Percentiles rank a stretch among this genome's conserved stretches.
These are phyloP conservation scores for Dascyllus trimaculatus DNA, from an alignment of 2,113 vertebrate genomes.

Conservation along the genomic window DNA sequence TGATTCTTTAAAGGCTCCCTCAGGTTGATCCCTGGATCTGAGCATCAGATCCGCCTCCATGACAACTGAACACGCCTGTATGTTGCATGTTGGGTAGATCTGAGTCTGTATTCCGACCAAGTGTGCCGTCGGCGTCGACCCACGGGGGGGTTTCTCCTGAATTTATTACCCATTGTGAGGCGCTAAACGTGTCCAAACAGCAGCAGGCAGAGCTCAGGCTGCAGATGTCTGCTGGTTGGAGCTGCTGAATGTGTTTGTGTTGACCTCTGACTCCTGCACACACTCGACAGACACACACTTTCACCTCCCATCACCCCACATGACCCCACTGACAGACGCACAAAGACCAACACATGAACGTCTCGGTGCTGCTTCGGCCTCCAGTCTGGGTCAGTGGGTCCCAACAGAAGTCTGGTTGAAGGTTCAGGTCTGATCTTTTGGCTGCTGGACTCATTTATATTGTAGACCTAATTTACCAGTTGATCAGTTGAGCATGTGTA, in stretches of 20 bases:
- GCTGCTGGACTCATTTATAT: neutral
- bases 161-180: constrained; percentile 58
- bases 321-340: constrained; percentile 22
- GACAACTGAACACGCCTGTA: constrained; percentile 17
- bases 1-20: constrained; percentile 16
- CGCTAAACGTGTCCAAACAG: constrained; percentile 27
- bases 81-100: constrained; percentile 15
- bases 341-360: neutral
- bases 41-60: constrained; percentile 24
- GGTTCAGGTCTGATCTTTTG: constrained; percentile 1
- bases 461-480: neutral
- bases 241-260: constrained; percentile 7
- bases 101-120: constrained; percentile 2
- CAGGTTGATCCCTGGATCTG: constrained; percentile 13
- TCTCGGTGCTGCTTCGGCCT: neutral
- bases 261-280: constrained; percentile 19
- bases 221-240: constrained; percentile 51
- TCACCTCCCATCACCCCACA: constrained; percentile 4
- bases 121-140: constrained; percentile 4
- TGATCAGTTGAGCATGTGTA: neutral
- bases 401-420: neutral
- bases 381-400: constrained; percentile 25
- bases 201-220: constrained; percentile 30
- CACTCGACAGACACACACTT: constrained; percentile 41
- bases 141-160: constrained; percentile 40